Conservation (phyloP, 2,888 invertebrate species). For the Eurytoma californica region DNA sequence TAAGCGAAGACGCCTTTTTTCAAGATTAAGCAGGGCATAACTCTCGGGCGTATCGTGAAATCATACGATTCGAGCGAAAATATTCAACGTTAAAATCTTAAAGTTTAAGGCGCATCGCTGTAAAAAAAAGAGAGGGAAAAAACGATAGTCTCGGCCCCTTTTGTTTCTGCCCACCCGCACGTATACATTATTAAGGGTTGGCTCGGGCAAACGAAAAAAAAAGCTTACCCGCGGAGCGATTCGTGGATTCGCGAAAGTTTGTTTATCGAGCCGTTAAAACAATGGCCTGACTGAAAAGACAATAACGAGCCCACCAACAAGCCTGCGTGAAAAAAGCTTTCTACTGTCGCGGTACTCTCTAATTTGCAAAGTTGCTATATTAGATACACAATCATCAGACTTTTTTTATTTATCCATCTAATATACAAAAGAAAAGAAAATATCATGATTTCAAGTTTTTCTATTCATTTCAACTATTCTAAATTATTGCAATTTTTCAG, state of each 20-base stretch:
- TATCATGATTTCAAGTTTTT: too few species aligned
- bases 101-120: conserved; percentile 43
- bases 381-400: conserved; percentile 2
- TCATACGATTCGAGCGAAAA: conserved; percentile 38
- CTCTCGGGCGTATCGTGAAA: neutral
- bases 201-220: conserved; percentile 15
- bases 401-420: too few species aligned
- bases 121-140: neutral
- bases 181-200: conserved; percentile 42
- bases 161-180: conserved; percentile 42
- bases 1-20: conserved; percentile 35
- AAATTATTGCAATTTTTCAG: too few species aligned
- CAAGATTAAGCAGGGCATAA: conserved; percentile 20
- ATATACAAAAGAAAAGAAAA: too few species aligned
- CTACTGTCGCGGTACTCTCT: conserved; percentile 41
- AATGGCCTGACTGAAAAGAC: conserved; percentile 52
- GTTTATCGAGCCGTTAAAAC: conserved; percentile 58
- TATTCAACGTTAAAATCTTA: conserved; percentile 42
- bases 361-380: conserved; percentile 43
- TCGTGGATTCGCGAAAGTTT: conserved; percentile 43
- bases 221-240: conserved; percentile 21
- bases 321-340: conserved; percentile 22
- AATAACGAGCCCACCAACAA: conserved; percentile 30
- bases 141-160: neutral
- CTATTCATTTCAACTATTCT: too few species aligned